These are phyloP conservation scores for Augiades crinisus DNA, from an alignment of 2,888 invertebrate species.

Conservation along the genomic window DNA sequence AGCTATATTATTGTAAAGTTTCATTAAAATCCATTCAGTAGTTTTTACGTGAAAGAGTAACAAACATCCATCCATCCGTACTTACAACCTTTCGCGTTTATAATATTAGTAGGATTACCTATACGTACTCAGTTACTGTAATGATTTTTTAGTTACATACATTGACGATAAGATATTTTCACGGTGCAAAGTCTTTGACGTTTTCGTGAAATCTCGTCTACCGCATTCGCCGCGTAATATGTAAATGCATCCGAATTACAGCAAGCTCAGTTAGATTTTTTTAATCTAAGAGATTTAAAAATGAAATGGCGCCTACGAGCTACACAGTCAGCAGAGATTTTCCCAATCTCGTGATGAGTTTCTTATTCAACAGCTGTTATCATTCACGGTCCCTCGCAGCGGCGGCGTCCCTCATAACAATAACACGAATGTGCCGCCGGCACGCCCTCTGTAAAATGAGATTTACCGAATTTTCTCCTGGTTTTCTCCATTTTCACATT, in stretches of 20 bases:
- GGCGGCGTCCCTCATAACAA: slow-evolving; percentile 48
- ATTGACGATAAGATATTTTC: no score
- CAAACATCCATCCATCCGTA: no score
- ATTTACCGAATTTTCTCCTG: slow-evolving; percentile 1
- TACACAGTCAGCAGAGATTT: slow-evolving; percentile 43
- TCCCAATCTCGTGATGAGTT: slow-evolving; percentile 45
- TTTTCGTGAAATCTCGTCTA: background rate
- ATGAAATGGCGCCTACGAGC: slow-evolving; percentile 37
- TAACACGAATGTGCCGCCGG: slow-evolving; percentile 32
- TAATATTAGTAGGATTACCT: no score
- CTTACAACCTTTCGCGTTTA: no score
- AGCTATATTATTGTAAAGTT: no score
- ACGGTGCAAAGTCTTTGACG: no score
- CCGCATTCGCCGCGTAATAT: background rate
- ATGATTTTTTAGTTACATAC: no score
- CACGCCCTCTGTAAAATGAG: slow-evolving; percentile 4
- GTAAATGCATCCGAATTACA: background rate
- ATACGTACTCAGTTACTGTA: no score
- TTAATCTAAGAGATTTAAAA: background rate
- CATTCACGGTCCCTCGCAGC: slow-evolving; percentile 53
- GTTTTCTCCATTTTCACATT: background rate
- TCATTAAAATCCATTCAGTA: no score
- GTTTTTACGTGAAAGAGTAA: no score
- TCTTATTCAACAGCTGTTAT: slow-evolving; percentile 49
- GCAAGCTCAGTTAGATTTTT: background rate